phyloP scores from a whole-genome alignment of 2,888 invertebrate species.

The Meghimatium bilineatum region DNA sequence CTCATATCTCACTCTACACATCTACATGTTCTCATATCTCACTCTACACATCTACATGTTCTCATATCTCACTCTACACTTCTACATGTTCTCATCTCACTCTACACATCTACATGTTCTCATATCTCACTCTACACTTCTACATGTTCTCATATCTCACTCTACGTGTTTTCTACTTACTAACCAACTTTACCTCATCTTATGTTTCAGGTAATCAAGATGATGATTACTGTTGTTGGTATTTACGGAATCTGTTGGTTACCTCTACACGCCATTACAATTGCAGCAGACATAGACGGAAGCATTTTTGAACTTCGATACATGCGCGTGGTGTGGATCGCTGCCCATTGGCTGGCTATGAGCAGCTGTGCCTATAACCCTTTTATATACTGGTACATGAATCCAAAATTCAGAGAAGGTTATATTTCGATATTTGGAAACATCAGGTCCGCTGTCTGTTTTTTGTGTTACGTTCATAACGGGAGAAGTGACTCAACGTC shows the following conservation, averaged over 20 bases:
- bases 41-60: too few relatives aligned
- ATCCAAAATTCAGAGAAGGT: slow-evolving; percentile 82
- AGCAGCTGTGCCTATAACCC: slow-evolving; percentile 97
- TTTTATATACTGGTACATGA: slow-evolving; percentile 97
- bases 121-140: too few relatives aligned
- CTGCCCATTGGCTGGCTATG: slow-evolving; percentile 89
- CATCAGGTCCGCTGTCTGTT: slow-evolving; percentile 7
- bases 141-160: too few relatives aligned
- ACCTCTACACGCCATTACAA: slow-evolving; percentile 93
- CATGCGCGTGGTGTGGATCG: slow-evolving; percentile 63
- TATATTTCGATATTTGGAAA: slow-evolving; percentile 47
- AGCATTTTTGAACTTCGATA: slow-evolving; percentile 55
- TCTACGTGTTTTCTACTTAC: too few relatives aligned
- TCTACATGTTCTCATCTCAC: too few relatives aligned
- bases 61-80: too few relatives aligned
- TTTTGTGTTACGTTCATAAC: background rate
- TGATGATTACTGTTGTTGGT: slow-evolving; percentile 92
- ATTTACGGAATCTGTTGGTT: slow-evolving; percentile 97
- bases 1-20: too few relatives aligned
- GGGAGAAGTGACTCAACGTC: slow-evolving; percentile 7
- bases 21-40: too few relatives aligned
- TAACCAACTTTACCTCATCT: too few relatives aligned
- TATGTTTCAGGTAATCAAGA: slow-evolving; percentile 79
- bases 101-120: too few relatives aligned
- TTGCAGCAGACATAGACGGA: slow-evolving; percentile 79